Percentiles rank a stretch among this genome's conserved stretches.
These are phyloP conservation scores for Drosophila athabasca DNA, from an alignment of 1,140 invertebrate genomes.

Conservation along the genomic window DNA sequence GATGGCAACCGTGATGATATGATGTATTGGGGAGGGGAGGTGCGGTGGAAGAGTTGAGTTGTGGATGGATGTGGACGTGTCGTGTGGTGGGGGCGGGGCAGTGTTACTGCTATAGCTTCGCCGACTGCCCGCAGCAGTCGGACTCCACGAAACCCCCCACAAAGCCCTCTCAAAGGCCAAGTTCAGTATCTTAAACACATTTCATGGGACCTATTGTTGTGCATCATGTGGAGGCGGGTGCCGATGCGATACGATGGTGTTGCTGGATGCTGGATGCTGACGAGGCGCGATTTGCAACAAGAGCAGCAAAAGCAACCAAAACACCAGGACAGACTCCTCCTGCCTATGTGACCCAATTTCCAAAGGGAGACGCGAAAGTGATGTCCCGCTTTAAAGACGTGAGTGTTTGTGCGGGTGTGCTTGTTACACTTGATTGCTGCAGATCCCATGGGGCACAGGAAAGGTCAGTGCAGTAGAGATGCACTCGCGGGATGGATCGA, in stretches of 20 bases:
- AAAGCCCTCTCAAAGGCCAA: conserved; percentile 66
- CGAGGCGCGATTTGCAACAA: conserved; percentile 42
- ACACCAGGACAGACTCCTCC: conserved; percentile 16
- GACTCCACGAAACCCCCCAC: neutral
- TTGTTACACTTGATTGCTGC: neutral
- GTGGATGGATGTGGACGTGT: too few relatives aligned
- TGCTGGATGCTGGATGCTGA: conserved; percentile 1
- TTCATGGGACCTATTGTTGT: conserved; percentile 71
- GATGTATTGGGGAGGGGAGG: too few relatives aligned
- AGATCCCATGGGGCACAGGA: neutral
- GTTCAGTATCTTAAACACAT: conserved; percentile 80
- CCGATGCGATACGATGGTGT: too few relatives aligned
- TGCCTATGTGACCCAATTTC: conserved; percentile 68
- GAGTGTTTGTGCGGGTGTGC: neutral
- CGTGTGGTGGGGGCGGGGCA: too few relatives aligned
- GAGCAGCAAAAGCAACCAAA: conserved; percentile 24
- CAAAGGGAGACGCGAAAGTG: conserved; percentile 50
- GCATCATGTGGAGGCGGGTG: conserved; percentile 19
- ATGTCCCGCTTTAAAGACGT: neutral
- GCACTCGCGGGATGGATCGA: too few relatives aligned
- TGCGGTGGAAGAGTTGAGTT: too few relatives aligned
- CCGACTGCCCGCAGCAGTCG: too few relatives aligned
- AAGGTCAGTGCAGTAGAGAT: neutral
- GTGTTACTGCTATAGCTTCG: too few relatives aligned
- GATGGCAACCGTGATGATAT: conserved; percentile 16